Evolutionary conservation across 2,797 vertebrate genomes (phyloP), one percentile per base, ranked within the genome.

Genomic region (Nyctalus aviator): DNA sequence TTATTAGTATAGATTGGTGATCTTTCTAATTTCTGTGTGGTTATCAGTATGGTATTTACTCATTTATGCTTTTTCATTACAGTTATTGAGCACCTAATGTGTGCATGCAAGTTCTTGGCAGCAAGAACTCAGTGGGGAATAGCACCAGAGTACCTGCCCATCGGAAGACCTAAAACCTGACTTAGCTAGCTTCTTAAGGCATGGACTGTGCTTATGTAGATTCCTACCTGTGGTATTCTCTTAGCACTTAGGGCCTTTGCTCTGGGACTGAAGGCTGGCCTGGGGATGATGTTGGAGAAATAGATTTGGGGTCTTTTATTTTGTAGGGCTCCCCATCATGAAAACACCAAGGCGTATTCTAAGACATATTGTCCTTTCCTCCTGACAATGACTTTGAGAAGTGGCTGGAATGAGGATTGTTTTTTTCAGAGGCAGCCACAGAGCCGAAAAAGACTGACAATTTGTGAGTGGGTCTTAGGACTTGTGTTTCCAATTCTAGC

Each of bases 311-410:
- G 46, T 48, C 10, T 48, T 48, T 48, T 17, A 8, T 50, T 84
- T 94, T 55, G 11, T 55, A 14, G 72, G 68, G 53, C 2, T 32
- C 14, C 35, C 41, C 8, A 44, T 17, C 14, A 8, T 37, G 90
- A 84, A 75, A 41, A 37, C 35, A 53, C 75, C 8, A 50, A 41
- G 53, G 50, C 6, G 4, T 44, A 13, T 84, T 53, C 27, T 72
- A 55, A 6, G 41, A 27, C 35, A 23, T 57, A 48, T 44, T 81
- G 3, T 68, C 11, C 1, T 62, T 57, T 2, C 8, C 37, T 79
- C 37, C 79, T 81, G 76, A 55, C 14, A 69, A 2, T 84, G 82
- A 86, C 55, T 69, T 94, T 73, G 90, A 87, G 83, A 37, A 66
- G 59, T 55, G n/a, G 53, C 59, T 62, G 14, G 32, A 64, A 35